Percentiles rank a stretch among this genome's conserved stretches.
Conservation (phyloP, 2,113 vertebrate genomes). For the Tor tambroides region DNA sequence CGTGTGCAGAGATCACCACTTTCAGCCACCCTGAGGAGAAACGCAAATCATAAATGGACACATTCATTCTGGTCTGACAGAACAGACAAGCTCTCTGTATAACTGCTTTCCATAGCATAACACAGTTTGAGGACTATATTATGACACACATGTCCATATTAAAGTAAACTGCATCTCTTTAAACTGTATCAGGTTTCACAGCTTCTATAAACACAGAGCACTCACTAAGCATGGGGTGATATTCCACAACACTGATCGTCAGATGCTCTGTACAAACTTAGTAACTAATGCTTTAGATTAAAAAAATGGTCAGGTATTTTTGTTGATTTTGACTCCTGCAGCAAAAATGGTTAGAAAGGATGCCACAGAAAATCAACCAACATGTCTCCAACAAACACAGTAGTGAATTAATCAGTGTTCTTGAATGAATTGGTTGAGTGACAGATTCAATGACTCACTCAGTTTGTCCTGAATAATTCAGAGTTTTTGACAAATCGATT, state of each 20-base stretch:
- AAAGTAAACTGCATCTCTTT: slow-evolving; percentile 28
- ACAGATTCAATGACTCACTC: not conserved
- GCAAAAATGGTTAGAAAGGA: not conserved
- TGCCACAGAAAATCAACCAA: not conserved
- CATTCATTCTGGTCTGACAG: slow-evolving; percentile 33
- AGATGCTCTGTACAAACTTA: not conserved
- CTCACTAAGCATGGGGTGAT: not conserved
- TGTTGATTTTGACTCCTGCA: not conserved
- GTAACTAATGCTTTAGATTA: not conserved
- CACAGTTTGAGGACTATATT: slow-evolving; percentile 4
- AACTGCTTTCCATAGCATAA: slow-evolving; percentile 32
- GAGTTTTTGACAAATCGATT: not conserved
- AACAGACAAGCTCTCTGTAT: slow-evolving; percentile 31
- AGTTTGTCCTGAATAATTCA: not conserved
- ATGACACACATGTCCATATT: slow-evolving; percentile 1
- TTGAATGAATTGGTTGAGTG: not conserved
- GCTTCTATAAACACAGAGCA: not conserved
- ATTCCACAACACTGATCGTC: not conserved
- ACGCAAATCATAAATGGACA: slow-evolving; percentile 17
- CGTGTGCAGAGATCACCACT: not conserved
- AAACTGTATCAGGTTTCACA: slow-evolving; percentile 34
- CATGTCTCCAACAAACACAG: not conserved
- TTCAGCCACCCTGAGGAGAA: slow-evolving; percentile 4
- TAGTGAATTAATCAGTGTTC: not conserved
- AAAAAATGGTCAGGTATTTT: not conserved